phyloP scores from a whole-genome alignment of 2,888 invertebrate species.

The Limenitis camilla region DNA sequence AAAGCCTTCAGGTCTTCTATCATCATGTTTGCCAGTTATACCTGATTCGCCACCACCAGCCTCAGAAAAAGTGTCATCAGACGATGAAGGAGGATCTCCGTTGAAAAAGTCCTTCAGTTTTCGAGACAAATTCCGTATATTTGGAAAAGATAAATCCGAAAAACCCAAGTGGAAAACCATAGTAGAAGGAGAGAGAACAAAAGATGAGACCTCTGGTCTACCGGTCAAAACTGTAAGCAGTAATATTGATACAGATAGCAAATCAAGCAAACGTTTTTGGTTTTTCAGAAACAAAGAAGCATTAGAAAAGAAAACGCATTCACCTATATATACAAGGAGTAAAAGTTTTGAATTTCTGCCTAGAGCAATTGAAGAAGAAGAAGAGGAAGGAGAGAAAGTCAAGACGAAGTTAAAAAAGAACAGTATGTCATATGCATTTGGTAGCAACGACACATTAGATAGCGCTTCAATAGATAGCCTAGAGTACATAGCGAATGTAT shows the following conservation, averaged over 20 bases:
- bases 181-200: slow-evolving; percentile 39
- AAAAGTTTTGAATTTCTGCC: slow-evolving; percentile 68
- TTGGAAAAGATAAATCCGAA: slow-evolving; percentile 47
- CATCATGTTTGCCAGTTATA: slow-evolving; percentile 51
- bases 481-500: slow-evolving; percentile 55
- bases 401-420: slow-evolving; percentile 35
- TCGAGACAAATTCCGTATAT: slow-evolving; percentile 57
- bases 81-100: slow-evolving; percentile 48
- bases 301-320: slow-evolving; percentile 36
- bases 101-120: slow-evolving; percentile 65
- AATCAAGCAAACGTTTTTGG: slow-evolving; percentile 60
- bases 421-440: slow-evolving; percentile 48
- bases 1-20: slow-evolving; percentile 60
- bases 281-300: slow-evolving; percentile 56
- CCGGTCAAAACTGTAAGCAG: slow-evolving; percentile 5
- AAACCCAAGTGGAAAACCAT: slow-evolving; percentile 46
- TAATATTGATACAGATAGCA: slow-evolving; percentile 42
- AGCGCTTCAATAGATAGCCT: slow-evolving; percentile 57
- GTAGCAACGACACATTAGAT: slow-evolving; percentile 51
- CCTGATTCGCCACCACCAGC: slow-evolving; percentile 41
- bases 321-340: slow-evolving; percentile 54
- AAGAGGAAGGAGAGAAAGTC: slow-evolving; percentile 36
- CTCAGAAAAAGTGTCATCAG: slow-evolving; percentile 38
- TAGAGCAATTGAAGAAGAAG: slow-evolving; percentile 46
- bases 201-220: slow-evolving; percentile 14